These are phyloP conservation scores for Nesidiocoris tenuis DNA, from an alignment of 2,888 invertebrate species.

Conservation along the genomic window DNA sequence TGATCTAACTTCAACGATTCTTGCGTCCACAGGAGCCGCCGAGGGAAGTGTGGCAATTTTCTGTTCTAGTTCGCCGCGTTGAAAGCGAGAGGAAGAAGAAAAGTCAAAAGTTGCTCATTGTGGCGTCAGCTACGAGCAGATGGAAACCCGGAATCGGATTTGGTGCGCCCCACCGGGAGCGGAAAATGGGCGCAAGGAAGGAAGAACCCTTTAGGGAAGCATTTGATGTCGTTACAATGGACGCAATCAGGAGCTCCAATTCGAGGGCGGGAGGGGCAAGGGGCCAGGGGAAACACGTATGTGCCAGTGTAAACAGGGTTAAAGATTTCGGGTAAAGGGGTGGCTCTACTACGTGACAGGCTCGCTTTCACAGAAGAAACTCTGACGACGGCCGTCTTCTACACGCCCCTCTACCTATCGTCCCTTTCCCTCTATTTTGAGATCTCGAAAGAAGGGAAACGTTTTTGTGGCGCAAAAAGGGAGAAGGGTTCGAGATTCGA, in stretches of 20 bases:
- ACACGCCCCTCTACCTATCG: background rate
- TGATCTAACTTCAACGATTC: too few relatives aligned
- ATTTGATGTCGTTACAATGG: slow-evolving; percentile 35
- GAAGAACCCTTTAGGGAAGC: background rate
- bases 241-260: slow-evolving; percentile 31
- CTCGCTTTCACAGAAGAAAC: background rate
- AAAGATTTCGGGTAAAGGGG: slow-evolving; percentile 20
- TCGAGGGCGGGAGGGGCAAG: background rate
- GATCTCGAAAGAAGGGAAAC: slow-evolving; percentile 4
- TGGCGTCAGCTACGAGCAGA: background rate
- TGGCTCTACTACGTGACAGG: slow-evolving; percentile 19
- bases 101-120: background rate
- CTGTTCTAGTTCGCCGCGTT: background rate
- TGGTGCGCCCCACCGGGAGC: background rate
- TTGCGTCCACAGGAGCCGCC: too few relatives aligned
- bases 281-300: slow-evolving; percentile 22
- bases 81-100: background rate
- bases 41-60: too few relatives aligned
- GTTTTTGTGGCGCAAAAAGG: slow-evolving; percentile 20
- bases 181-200: background rate
- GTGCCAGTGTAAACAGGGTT: slow-evolving; percentile 30
- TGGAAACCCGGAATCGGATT: background rate
- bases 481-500: background rate
- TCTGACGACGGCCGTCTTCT: background rate
- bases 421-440: background rate